Base-by-base conservation (phyloP, 2,113 vertebrate species). In the Glaucomys volans region DNA sequence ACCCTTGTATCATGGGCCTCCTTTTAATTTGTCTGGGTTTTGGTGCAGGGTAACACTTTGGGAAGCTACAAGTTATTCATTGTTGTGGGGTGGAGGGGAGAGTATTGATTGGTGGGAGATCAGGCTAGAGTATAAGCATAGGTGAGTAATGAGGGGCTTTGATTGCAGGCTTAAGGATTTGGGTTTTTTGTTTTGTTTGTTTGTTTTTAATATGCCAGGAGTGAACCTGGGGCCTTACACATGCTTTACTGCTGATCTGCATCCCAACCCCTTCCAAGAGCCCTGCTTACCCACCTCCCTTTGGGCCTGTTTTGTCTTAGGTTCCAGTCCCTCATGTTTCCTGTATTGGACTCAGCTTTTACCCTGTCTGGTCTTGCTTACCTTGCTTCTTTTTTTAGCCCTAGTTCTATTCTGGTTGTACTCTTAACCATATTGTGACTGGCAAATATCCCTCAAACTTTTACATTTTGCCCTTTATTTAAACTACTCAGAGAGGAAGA, bases 1-100 rank as follows among this genome's bases (percentile, higher is more conserved):
- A 10, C 10, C 24, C 8, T 28, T 30, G 10, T 50, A 50, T 8
- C 66, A n/a, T 17, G 66, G 62, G 26, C 24, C 9, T 28, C 40
- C 76, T 87, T 64, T 93, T 52, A 59, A 35, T 89, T 26, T 91
- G 30, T 35, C 54, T 91, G 35, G 30, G 30, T 87, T 90, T 83
- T 6, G 12, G 75, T 79, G 35, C 30, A 50, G 30, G 37, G 30
- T 87, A 28, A 87, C 69, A 47, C 76, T 66, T 26, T 66, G 32
- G 35, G 32, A 40, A 84, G 64, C 16, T 24, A 54, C 47, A 59
- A 44, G 42, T 64, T 66, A 76, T 74, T 89, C 4, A 2, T 44
- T 86, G 32, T 50, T 84, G 40, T 67, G 3, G 30, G 47, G 4
- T 67, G 40, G 54, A 64, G 42, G 64, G 42, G 42, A 76, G 44